phyloP scores from a whole-genome alignment of 2,888 invertebrate species.

The Ophioninae sp. region DNA sequence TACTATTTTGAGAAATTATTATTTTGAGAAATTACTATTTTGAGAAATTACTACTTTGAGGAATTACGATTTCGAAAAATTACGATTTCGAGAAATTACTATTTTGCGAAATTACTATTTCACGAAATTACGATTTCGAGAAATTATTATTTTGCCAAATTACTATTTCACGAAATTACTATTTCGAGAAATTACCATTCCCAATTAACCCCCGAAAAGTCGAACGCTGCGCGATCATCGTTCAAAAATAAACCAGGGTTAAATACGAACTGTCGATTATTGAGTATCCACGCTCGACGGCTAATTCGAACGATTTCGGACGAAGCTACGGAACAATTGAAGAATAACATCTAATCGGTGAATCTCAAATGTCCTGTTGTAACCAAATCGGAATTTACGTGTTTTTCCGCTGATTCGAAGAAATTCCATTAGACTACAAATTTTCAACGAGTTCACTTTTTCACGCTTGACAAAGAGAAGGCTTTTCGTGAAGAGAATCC shows the following conservation, averaged over 20 bases:
- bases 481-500: not conserved
- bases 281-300: not conserved
- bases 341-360: too few species aligned
- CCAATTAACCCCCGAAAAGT: not conserved
- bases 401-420: not conserved
- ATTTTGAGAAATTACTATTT: not conserved
- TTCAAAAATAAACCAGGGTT: conserved; percentile 36
- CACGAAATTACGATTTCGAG: too few species aligned
- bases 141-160: conserved; percentile 11
- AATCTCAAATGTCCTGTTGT: not conserved
- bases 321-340: not conserved
- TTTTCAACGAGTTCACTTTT: too few species aligned
- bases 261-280: conserved; percentile 3
- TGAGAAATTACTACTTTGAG: not conserved
- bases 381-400: not conserved
- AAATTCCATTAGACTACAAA: too few species aligned
- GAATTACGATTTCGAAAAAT: conserved; percentile 1
- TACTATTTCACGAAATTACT: too few species aligned
- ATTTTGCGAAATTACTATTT: too few species aligned
- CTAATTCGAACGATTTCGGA: not conserved
- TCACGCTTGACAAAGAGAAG: too few species aligned
- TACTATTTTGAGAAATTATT: too few species aligned
- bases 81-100: not conserved
- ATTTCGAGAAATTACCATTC: conserved; percentile 5
- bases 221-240: not conserved